Evolutionary conservation across 2,888 invertebrate species (phyloP), one percentile per base, ranked within the genome.

Genomic region (Saturnia japonica): DNA sequence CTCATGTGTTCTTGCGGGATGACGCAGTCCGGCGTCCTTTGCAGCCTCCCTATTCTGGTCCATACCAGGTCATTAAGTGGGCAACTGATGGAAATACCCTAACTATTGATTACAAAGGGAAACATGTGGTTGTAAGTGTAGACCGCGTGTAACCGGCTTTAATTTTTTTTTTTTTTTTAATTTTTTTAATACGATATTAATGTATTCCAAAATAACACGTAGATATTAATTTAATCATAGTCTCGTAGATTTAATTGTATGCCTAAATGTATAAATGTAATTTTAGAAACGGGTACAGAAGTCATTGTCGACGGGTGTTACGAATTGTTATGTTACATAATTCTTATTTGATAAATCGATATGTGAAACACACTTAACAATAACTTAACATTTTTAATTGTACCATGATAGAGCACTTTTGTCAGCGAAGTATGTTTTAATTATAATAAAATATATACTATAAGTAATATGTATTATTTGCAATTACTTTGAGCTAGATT

Each of bases 261-360:
- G 16, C 25, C 57, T 57, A 25, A 25, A n/a, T n/a, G n/a, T n/a
- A n/a, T n/a, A n/a, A n/a, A 57, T 57, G 22, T 22, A 12, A 57
- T 25, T 25, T 57, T 0, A 16, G 25, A 25, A 57, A 57, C 25
- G 8, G 22, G 57, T 57, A 8, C 25, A 57, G 47, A 25, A 11
- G 57, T 64, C 62, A 64, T 68, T 71, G 51, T 68, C 11, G 42
- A n/a, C 45, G 25, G 70, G 68, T 68, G 71, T 68, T 68, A 51
- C 47, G 22, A 40, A 4, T 16, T 19, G 45, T 71, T 22, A n/a
- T 25, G 47, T 71, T 64, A 64, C 40, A 1, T 62, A 68, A 68
- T 68, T 45, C 67, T 71, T 64, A 22, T 62, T 25, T 71, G 62
- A 71, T 60, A 68, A 71, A 64, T 51, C 28, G 34, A n/a, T 34